Base-by-base conservation (phyloP, 1,140 invertebrate genomes). In the Batillaria attramentaria region DNA sequence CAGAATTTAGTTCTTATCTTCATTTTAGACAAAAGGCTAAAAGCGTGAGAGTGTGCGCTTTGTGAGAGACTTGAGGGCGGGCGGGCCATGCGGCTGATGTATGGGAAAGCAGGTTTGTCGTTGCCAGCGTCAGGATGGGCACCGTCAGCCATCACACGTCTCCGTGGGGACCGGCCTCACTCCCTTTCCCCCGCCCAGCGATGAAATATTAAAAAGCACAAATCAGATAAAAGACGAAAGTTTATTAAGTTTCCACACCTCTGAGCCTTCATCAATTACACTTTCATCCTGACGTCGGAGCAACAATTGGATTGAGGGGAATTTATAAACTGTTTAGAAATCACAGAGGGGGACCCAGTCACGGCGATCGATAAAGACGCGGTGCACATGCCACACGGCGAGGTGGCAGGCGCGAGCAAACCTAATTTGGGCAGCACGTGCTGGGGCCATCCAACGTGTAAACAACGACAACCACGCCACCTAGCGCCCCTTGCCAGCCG, bases 241-340 rank as follows among this genome's bases (percentile, higher is more conserved):
- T 72, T 68, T 81, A 78, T 81, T 72, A 72, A 75, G 76, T 77
- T 78, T 74, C 72, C 65, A 57, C 80, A 65, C 76, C 65, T 75
- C 24, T 8, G 42, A 68, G 57, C 43, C 54, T 66, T 60, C 80
- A 81, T 81, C 80, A 81, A 81, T 78, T 81, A 81, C 80, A 81
- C 76, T 81, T 81, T 81, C 76, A 78, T 81, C 72, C 77, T 77
- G 80, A 81, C 80, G 74, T 81, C 60, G 74, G 69, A 81, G 66
- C 76, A 77, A 68, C 80, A 75, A 81, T 81, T 81, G 69, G 80
- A 81, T 81, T 78, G 76, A 78, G 77, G 76, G 76, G 76, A 81
- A 81, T 81, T 81, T 81, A 81, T 81, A 81, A 81, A 81, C 80
- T 81, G 80, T 81, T 81, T 81, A 81, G 80, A 81, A 81, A 81